Conservation (phyloP, 1,140 invertebrate species). For the Drosophila serrata region DNA sequence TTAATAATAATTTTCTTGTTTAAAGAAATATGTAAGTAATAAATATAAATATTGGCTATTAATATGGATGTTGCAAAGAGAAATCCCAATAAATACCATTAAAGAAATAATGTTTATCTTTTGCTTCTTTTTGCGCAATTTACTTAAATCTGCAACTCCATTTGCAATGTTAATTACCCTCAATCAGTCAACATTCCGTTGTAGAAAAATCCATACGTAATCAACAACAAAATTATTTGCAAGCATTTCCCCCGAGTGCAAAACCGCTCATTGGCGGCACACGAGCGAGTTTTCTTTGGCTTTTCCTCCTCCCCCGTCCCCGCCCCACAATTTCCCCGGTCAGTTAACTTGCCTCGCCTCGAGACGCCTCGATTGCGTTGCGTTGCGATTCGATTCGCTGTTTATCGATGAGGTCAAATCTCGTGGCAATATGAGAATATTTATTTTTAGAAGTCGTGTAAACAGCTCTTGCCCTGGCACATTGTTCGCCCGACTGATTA, state of each 20-base stretch:
- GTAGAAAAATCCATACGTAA: conserved; percentile 4
- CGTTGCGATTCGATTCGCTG: background rate
- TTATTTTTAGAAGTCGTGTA: conserved; percentile 39
- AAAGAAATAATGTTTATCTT: background rate
- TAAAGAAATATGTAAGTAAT: no score
- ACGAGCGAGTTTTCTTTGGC: conserved; percentile 2
- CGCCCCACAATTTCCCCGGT: background rate
- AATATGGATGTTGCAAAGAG: no score
- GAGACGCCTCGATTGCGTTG: conserved; percentile 3
- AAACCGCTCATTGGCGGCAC: background rate
- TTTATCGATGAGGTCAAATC: conserved; percentile 37
- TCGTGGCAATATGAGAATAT: conserved; percentile 7
- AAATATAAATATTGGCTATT: no score
- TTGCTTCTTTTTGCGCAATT: background rate
- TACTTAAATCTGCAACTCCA: background rate
- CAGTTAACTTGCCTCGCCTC: background rate
- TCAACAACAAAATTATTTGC: conserved; percentile 1
- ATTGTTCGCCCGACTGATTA: conserved; percentile 2
- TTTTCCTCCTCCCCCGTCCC: background rate
- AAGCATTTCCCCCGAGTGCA: background rate
- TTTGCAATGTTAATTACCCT: background rate
- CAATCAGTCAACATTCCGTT: background rate
- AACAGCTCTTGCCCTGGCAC: conserved; percentile 5
- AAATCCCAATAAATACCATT: background rate
- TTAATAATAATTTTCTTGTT: no score